A percentile compares a stretch with the other conserved stretches of the same genome.
These are phyloP conservation scores for Sipunculus nudus DNA, from an alignment of 2,888 invertebrate genomes.

Conservation along the genomic window DNA sequence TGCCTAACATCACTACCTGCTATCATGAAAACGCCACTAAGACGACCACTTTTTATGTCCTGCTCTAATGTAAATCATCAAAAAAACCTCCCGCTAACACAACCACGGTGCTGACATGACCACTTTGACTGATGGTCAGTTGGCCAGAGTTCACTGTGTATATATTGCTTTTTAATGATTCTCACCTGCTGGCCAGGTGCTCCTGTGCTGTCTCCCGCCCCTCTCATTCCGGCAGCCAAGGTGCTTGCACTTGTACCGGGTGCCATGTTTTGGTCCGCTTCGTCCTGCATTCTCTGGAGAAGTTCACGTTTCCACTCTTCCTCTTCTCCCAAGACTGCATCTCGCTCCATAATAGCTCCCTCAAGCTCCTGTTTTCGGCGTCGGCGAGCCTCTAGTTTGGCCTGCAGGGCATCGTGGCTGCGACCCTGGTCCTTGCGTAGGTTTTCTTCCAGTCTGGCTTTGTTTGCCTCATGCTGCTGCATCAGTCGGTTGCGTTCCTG, in stretches of 20 bases:
- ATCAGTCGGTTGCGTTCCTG: slow-evolving; percentile 53
- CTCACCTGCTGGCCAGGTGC: too few species aligned
- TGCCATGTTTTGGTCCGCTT: background rate
- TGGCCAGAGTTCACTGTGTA: too few species aligned
- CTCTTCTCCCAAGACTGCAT: slow-evolving; percentile 21
- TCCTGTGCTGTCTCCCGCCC: background rate
- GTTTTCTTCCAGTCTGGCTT: slow-evolving; percentile 46
- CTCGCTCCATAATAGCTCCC: slow-evolving; percentile 19
- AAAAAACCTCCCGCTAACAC: too few species aligned
- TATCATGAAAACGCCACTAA: too few species aligned
- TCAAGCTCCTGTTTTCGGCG: background rate
- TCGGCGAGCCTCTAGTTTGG: slow-evolving; percentile 2
- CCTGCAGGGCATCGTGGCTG: slow-evolving; percentile 42
- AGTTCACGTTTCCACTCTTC: slow-evolving; percentile 9
- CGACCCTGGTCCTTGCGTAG: slow-evolving; percentile 48
- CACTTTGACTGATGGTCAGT: too few species aligned
- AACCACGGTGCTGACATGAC: too few species aligned
- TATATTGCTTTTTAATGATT: too few species aligned
- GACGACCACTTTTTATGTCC: too few species aligned
- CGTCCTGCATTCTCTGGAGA: background rate
- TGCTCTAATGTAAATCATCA: too few species aligned
- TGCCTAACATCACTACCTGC: too few species aligned
- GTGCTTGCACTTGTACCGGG: background rate
- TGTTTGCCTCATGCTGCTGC: slow-evolving; percentile 53
- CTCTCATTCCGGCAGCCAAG: background rate